Base-by-base conservation (phyloP, 1,140 invertebrate species). In the Tribolium castaneum region DNA sequence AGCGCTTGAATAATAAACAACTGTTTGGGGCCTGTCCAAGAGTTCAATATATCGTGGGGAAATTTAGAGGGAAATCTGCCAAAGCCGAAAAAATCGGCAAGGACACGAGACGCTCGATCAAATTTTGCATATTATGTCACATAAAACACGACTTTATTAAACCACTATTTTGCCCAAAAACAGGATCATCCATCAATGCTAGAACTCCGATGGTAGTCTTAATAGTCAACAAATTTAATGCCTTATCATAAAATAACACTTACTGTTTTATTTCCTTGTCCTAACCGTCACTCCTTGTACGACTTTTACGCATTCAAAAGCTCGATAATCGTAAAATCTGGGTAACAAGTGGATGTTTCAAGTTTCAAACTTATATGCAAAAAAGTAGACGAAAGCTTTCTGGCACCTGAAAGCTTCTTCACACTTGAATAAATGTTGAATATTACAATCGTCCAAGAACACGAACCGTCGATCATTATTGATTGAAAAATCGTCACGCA, bases 351-450 rank as follows among this genome's bases (percentile, higher is more conserved):
- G 39, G 6, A 30, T 30, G 25, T 30, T 30, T 5, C 25, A 6
- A 30, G 25, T 30, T 30, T 4, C 5, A 19, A 19, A 19, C 16
- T 30, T 30, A 6, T 30, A 6, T 30, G 6, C 25, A 30, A 30
- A 30, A 30, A 30, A 30, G 3, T 30, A 30, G 1, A 30, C 25
- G 25, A 30, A 3, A 30, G 25, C 16, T 39, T 39, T 39, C 3
- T 7, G 9, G 9, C 39, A 45, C 39, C n/a, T 45, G 1, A 45
- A 45, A 45, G 39, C 39, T 45, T 45, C 5, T 45, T 45, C 5
- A n/a, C 39, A 45, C 39, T 66, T 66, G n/a, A n/a, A 66, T 66
- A 35, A 66, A 66, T 66, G 59, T 14, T 66, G 35, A 66, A 66
- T 66, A 66, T 66, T 66, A 66, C 39, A 66, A 66, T 35, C 59